Conservation (phyloP, 2,797 vertebrate species). For the Tapirus indicus region DNA sequence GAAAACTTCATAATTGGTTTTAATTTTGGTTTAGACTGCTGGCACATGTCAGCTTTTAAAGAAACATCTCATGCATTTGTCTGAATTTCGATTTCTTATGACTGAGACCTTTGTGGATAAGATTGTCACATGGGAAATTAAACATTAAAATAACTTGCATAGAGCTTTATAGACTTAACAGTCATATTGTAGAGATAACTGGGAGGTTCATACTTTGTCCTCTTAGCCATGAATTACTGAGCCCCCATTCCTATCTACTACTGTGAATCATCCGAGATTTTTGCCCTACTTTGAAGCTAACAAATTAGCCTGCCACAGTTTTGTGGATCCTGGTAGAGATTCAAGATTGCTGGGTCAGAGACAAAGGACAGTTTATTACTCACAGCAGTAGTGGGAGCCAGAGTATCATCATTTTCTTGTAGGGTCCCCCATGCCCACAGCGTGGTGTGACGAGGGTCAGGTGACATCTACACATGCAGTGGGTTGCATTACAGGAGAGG, state of each 20-base stretch:
- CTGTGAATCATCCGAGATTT: background rate
- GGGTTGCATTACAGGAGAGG: background rate
- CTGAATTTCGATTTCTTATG: slow-evolving; percentile 26
- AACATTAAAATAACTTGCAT: slow-evolving; percentile 9
- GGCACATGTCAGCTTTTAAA: slow-evolving; percentile 20
- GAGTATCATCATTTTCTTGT: background rate
- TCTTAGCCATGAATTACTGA: background rate
- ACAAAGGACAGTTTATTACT: background rate
- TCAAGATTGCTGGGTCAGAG: background rate
- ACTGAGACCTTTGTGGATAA: slow-evolving; percentile 30
- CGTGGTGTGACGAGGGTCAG: background rate
- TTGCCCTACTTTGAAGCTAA: background rate
- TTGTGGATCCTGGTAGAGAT: background rate
- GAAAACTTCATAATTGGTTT: slow-evolving; percentile 34
- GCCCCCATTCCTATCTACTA: background rate
- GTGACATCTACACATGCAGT: background rate
- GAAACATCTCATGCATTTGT: background rate
- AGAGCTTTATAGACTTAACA: background rate
- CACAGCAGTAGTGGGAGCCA: background rate
- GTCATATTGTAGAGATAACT: background rate
- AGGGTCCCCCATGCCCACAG: background rate
- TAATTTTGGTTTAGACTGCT: slow-evolving; percentile 53
- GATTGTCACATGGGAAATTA: slow-evolving; percentile 50
- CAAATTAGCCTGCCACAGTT: background rate
- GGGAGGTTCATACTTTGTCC: background rate